These are phyloP conservation scores for Artemia franciscana DNA, from an alignment of 1,140 invertebrate species.

Conservation along the genomic window DNA sequence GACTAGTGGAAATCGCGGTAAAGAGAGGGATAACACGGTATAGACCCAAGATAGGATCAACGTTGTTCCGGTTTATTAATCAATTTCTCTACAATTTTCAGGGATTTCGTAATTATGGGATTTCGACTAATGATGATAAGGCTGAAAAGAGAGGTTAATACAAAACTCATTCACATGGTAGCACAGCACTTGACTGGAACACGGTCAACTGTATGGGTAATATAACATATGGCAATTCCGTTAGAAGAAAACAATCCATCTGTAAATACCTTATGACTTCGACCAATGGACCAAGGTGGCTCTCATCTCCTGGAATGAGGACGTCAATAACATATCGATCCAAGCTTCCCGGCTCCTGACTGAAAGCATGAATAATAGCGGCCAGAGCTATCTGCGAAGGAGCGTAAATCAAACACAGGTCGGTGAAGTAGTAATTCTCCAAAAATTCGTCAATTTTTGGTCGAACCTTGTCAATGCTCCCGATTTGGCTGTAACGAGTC, in stretches of 20 bases:
- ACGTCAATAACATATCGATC: conserved; percentile 75
- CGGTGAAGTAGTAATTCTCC: conserved; percentile 65
- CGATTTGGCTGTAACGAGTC: conserved; percentile 42
- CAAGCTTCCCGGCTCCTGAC: conserved; percentile 58
- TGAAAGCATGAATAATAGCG: conserved; percentile 63
- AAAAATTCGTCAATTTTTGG: conserved; percentile 70
- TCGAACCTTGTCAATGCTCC: conserved; percentile 61
- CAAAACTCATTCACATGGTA: no score
- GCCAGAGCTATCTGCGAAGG: conserved; percentile 83
- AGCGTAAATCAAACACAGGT: conserved; percentile 67
- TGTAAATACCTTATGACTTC: background rate
- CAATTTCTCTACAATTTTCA: no score
- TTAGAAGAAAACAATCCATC: background rate
- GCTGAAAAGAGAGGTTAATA: no score
- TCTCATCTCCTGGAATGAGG: conserved; percentile 39
- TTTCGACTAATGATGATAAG: no score
- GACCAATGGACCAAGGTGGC: conserved; percentile 25
- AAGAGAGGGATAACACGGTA: no score
- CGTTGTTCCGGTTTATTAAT: no score
- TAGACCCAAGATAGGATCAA: no score
- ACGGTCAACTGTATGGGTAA: background rate
- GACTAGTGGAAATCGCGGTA: no score
- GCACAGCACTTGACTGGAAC: background rate
- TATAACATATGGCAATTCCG: background rate
- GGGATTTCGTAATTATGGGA: no score